phyloP scores from a whole-genome alignment of 2,797 vertebrate species.

The Graptemys geographica region DNA sequence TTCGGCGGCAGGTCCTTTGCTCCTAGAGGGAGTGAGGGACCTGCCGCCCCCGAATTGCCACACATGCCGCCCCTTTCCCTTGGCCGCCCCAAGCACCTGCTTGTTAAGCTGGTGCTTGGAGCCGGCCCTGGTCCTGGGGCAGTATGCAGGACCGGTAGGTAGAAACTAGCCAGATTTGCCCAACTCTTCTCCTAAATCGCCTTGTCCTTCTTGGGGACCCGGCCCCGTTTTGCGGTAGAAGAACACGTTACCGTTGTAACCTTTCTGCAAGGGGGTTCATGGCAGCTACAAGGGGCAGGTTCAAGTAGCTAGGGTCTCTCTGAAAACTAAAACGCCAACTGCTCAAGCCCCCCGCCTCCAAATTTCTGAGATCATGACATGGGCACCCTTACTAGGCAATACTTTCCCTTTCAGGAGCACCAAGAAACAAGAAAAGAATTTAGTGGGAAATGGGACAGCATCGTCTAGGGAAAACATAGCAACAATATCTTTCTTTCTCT shows the following conservation, averaged over 20 bases:
- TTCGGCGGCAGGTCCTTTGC: too few relatives aligned
- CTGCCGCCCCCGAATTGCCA: too few relatives aligned
- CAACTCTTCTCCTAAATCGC: neutral
- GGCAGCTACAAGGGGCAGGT: too few relatives aligned
- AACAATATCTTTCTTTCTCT: neutral
- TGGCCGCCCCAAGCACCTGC: too few relatives aligned
- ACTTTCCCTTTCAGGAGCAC: neutral
- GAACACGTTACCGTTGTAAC: neutral
- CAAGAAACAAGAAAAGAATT: neutral
- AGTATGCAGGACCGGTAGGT: neutral
- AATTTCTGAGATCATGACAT: neutral
- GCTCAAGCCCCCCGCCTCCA: neutral
- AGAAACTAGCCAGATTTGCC: neutral
- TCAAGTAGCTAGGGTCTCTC: too few relatives aligned
- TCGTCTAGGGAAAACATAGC: neutral
- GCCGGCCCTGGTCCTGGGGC: too few relatives aligned
- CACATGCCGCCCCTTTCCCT: too few relatives aligned
- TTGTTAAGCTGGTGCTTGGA: too few relatives aligned
- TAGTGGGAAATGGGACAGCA: neutral
- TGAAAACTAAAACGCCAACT: neutral
- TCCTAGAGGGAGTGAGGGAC: too few relatives aligned
- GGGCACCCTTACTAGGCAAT: neutral
- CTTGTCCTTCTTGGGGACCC: neutral
- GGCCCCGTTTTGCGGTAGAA: rapidly evolving
- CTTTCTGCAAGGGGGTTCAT: neutral